Base-by-base conservation (phyloP, 2,797 vertebrate genomes). In the Poecilia wingei region DNA sequence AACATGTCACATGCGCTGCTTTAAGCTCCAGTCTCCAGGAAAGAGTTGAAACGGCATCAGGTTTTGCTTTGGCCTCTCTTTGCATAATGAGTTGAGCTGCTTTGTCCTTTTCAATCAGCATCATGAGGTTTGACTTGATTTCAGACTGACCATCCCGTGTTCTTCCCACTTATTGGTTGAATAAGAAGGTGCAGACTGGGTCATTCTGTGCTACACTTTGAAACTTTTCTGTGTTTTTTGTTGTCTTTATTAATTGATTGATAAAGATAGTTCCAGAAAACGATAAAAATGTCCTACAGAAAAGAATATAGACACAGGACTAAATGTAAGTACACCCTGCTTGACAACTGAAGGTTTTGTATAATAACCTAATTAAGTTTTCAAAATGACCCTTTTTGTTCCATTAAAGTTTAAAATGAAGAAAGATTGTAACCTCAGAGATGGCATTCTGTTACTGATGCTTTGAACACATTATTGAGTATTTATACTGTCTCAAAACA, bases 1-100 rank as follows among this genome's bases (percentile, higher is more conserved):
- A 79, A 68, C 14, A 66, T 25, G 12, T 70, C 45, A 31, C 77
- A 53, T 64, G 28, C 3, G 61, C 59, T 46, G 74, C 73, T 53
- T 46, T 31, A 59, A 22, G 43, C 51, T 75, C 59, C 55, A 64
- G 74, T 76, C 69, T 79, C 66, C 64, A 76, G 68, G 46, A 83
- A 86, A 76, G 61, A 83, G 79, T 73, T 81, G 73, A 43, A 78
- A 83, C 45, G 43, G 74, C 72, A 79, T 82, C 72, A 79, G 25
- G 55, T 75, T 77, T 82, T 70, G 69, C 57, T 57, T 7, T 75
- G 33, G 71, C 22, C 33, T 70, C 45, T 13, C 46, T 77, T 75
- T 64, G 75, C 64, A 77, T 59, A 75, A 82, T 75, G 72, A 57
- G 14, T 68, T 70, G 61, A 59, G 46, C 39, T 39, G 4, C 16